Base-by-base conservation (phyloP, 2,888 invertebrate species). In the Drosophila infuscata region DNA sequence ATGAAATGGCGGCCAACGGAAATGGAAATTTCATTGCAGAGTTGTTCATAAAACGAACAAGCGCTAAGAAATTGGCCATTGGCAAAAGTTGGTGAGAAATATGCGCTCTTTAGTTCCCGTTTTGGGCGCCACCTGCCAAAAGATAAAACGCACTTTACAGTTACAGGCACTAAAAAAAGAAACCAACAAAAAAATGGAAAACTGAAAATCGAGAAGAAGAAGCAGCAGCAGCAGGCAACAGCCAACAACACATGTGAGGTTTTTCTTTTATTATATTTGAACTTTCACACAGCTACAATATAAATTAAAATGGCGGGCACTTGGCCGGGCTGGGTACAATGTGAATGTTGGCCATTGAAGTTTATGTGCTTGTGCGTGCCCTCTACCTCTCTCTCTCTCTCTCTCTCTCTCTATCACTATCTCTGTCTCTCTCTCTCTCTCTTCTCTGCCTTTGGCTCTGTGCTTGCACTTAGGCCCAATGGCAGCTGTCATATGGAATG, bases 201-300 rank as follows among this genome's bases (percentile, higher is more conserved):
- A 67, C 38, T 67, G 51, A 67, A 68, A 57, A 54, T 12, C 32
- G 51, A 17, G 41, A 36, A 53, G 30, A 25, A 30, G 35, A 17
- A 41, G 48, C 52, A 36, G 36, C 6, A 32, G 51, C 29, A 6
- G 20, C 12, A 15, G 53, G 33, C 30, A 54, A 17, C 49, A 54
- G 38, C 17, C 48, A 29, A 51, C 67, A 51, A 30, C 83, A 81
- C 73, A 82, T 82, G 73, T 75, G 64, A 49, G 70, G 67, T 76
- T 81, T 74, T 83, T 70, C 68, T 75, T 76, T 85, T 85, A 81
- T 85, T 85, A 81, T 85, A 76, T 83, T 74, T 83, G 86, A 82
- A 82, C 83, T 80, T 86, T 86, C 78, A 82, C 86, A 80, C 67
- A 78, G 88, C 88, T 73, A 86, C 86, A 85, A 88, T 85, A 88